Percentiles rank a stretch among this genome's conserved stretches.
phyloP scores from a whole-genome alignment of 2,888 invertebrate species.

The Gisinianus flammeolus region DNA sequence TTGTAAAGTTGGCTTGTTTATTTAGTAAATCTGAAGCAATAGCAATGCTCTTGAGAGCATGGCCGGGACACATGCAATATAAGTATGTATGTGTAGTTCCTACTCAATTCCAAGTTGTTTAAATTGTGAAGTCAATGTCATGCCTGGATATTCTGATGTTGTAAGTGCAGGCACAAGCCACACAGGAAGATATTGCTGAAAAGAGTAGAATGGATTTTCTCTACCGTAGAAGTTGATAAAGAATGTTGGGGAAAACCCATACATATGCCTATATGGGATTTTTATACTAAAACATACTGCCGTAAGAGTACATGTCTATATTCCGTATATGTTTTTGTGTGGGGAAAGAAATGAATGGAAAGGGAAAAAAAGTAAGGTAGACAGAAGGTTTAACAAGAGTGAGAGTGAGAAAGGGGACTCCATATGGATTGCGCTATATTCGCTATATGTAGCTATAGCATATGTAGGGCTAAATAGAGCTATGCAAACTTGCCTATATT shows the following conservation, averaged over 20 bases:
- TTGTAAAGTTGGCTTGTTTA: constrained; percentile 18
- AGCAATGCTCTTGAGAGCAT: constrained; percentile 13
- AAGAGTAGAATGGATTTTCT: neutral
- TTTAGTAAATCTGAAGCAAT: constrained; percentile 6
- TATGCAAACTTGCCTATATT: no score
- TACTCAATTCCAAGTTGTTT: neutral
- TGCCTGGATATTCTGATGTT: neutral
- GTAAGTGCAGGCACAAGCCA: neutral
- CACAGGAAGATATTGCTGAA: neutral
- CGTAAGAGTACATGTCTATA: no score
- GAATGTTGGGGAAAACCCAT: neutral
- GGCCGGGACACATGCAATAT: neutral
- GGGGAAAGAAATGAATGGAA: neutral
- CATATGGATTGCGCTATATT: no score
- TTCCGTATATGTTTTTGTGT: neutral
- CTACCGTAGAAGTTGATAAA: neutral
- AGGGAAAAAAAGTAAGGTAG: neutral
- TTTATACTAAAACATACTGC: no score
- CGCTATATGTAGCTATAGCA: no score
- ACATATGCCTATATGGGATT: neutral
- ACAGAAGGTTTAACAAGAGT: no score
- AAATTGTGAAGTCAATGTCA: neutral
- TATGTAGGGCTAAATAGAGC: no score
- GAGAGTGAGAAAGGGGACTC: no score
- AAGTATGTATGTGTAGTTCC: neutral